Conservation (phyloP, 2,888 invertebrate species). For the Eupithecia exiguata region DNA sequence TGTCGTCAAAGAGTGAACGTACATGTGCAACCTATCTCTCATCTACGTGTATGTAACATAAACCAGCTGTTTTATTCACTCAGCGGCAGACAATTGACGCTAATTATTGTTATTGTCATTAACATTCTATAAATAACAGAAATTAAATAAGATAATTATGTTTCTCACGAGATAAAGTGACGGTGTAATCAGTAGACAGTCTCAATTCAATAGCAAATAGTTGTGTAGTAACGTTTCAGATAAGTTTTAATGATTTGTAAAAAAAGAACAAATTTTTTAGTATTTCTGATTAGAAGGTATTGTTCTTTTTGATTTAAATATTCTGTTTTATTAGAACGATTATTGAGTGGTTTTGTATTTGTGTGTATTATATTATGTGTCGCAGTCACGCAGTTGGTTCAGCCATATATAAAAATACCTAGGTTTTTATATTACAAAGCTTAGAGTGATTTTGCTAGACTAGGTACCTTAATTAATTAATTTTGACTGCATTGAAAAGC, state of each 20-base stretch:
- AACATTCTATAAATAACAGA: constrained; percentile 6
- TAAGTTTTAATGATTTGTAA: neutral
- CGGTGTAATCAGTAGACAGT: neutral
- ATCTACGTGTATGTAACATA: neutral
- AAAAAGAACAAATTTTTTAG: neutral
- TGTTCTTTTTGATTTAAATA: neutral
- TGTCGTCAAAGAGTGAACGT: neutral
- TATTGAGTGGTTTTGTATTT: neutral
- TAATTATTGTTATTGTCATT: constrained; percentile 1
- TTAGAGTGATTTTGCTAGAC: too few species aligned
- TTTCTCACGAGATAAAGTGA: constrained; percentile 7
- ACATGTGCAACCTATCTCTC: neutral
- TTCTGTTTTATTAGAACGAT: neutral
- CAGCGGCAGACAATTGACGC: neutral
- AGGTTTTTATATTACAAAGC: too few species aligned
- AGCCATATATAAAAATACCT: too few species aligned
- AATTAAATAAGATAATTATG: constrained; percentile 7
- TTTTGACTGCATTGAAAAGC: too few species aligned
- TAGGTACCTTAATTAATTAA: too few species aligned
- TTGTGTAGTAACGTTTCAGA: neutral
- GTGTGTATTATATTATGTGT: too few species aligned
- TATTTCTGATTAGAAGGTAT: neutral
- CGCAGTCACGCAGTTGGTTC: too few species aligned
- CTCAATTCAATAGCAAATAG: neutral
- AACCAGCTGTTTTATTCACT: neutral